These are phyloP conservation scores for Muscicapa striata DNA, from an alignment of 2,797 vertebrate genomes.

Conservation along the genomic window DNA sequence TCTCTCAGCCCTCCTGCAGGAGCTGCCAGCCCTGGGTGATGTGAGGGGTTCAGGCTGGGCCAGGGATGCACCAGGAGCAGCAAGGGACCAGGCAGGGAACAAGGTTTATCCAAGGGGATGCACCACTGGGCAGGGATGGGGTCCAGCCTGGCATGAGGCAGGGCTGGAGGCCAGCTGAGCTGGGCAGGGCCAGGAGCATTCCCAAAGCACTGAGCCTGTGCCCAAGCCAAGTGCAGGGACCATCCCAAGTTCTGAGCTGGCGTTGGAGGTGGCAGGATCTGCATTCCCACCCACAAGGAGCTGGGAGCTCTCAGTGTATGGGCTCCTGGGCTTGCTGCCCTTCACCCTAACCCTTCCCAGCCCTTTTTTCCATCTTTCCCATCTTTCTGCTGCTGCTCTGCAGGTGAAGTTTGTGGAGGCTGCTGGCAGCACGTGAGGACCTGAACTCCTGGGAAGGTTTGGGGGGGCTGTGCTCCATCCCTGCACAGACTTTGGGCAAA, in stretches of 20 bases:
- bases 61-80: background rate
- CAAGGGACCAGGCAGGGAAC: background rate
- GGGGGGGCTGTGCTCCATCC: fast-evolving
- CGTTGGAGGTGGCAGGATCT: fast-evolving
- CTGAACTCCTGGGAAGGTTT: background rate
- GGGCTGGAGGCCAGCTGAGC: no score
- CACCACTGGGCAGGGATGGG: background rate
- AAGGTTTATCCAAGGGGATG: background rate
- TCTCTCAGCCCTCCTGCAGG: background rate
- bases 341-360: background rate
- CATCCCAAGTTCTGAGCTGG: fast-evolving
- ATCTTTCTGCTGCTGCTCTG: background rate
- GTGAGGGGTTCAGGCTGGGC: background rate
- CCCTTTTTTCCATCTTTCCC: background rate
- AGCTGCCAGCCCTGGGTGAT: background rate
- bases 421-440: background rate
- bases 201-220: background rate
- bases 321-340: background rate
- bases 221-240: background rate
- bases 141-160: background rate
- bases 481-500: background rate
- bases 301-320: fast-evolving
- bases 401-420: background rate
- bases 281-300: fast-evolving
- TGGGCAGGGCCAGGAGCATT: background rate